Evolutionary conservation across 1,140 invertebrate species (phyloP).

Genomic region (Metopolophium dirhodum): DNA sequence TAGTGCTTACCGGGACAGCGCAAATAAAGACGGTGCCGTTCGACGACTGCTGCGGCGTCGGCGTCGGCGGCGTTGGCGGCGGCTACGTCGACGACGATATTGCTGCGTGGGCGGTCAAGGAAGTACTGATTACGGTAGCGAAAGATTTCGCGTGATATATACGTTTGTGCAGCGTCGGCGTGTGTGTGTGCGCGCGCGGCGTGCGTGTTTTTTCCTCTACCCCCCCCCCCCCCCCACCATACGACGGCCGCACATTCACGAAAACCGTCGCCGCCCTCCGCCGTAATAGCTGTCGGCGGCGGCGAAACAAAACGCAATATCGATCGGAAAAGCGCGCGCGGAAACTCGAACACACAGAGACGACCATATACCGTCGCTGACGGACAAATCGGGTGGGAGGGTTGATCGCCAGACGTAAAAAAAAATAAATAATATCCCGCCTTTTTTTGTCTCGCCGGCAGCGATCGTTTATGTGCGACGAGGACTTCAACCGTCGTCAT

Average conservation of each 20-base stretch:
- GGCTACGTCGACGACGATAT: background rate
- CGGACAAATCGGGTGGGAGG: background rate
- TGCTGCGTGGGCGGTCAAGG: conserved; percentile 51
- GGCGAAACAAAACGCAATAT: conserved; percentile 37
- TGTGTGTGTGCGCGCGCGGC: background rate
- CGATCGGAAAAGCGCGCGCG: conserved; percentile 38
- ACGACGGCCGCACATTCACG: background rate
- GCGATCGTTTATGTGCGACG: background rate
- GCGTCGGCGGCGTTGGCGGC: background rate
- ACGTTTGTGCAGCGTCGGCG: background rate
- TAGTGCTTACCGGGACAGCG: background rate
- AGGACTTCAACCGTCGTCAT: background rate
- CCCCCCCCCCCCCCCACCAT: background rate
- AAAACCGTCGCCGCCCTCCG: background rate
- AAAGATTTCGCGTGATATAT: conserved; percentile 50
- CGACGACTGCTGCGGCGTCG: background rate
- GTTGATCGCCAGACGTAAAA: background rate
- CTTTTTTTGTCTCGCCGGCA: background rate
- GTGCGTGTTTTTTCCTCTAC: background rate
- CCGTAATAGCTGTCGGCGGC: background rate
- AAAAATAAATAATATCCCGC: background rate
- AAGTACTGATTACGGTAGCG: conserved; percentile 55
- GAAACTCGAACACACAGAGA: background rate
- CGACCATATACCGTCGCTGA: background rate
- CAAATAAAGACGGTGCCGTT: background rate